Percentiles rank a stretch among this genome's conserved stretches.
These are phyloP conservation scores for Phylloscopus whistleri DNA, from an alignment of 2,113 vertebrate species.

Conservation along the genomic window DNA sequence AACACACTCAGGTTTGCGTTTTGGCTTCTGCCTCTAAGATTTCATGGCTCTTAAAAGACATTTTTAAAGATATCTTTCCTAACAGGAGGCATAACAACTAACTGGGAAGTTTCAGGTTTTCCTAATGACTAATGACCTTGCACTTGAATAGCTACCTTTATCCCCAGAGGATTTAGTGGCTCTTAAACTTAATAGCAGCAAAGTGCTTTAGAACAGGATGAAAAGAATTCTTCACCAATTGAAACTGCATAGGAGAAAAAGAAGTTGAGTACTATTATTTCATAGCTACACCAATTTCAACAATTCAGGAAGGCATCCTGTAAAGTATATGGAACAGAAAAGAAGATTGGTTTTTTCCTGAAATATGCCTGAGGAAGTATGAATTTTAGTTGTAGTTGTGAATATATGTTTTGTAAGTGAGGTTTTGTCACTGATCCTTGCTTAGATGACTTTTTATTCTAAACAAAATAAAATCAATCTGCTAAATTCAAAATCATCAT, in stretches of 20 bases:
- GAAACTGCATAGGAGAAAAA: not conserved
- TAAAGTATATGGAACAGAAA: not conserved
- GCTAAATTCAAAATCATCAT: not conserved
- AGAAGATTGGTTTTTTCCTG: not conserved
- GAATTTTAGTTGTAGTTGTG: not conserved
- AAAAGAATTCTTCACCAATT: not conserved
- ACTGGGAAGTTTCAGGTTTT: not conserved
- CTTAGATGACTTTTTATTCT: not conserved
- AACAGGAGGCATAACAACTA: not conserved
- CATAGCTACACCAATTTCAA: not conserved
- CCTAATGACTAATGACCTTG: not conserved
- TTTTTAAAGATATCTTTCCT: not conserved
- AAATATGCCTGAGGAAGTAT: not conserved
- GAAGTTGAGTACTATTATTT: not conserved
- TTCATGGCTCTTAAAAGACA: not conserved
- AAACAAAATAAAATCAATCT: not conserved
- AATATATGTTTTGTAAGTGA: not conserved
- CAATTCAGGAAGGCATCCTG: not conserved
- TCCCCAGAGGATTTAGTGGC: not conserved
- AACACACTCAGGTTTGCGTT: not conserved
- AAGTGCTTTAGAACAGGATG: not conserved
- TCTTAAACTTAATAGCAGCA: constrained; percentile 17
- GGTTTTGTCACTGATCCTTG: not conserved
- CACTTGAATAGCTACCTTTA: not conserved
- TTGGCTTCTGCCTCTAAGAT: not conserved